Evolutionary conservation across 2,797 vertebrate genomes (phyloP), one percentile per base, ranked within the genome.

Genomic region (Sebastes variabilis): DNA sequence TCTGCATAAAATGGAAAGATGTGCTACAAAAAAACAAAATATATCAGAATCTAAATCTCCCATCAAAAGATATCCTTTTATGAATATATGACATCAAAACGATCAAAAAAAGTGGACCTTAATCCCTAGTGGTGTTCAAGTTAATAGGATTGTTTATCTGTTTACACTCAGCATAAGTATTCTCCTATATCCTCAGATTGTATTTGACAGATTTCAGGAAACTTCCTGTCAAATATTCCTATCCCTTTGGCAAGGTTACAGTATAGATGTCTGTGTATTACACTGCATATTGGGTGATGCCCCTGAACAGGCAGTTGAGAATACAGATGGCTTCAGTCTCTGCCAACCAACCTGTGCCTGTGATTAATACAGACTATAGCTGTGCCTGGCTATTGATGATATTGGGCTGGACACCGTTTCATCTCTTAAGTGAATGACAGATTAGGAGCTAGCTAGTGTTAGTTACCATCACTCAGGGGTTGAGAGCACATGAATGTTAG

Each of bases 221-320:
- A 75, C 67, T 16, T 83, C 54, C 88, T 90, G 89, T 84, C 83
- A 86, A 82, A 93, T 80, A 88, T 91, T 90, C 89, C 67, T 66
- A 85, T 85, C 89, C 88, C 71, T 87, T 49, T 89, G 89, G 90
- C 91, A 95, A 94, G 92, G 91, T 92, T 93, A 92, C 65, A 88
- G 77, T 93, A 91, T 66, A 88, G 77, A 62, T 79, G 72, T 88
- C 77, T 81, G 62, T 84, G 85, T 87, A 91, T 94, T 90, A 91
- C 93, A 94, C 92, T 89, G 91, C 82, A 91, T 82, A 84, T 64
- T 52, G 78, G 81, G 70, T 70, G 84, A 91, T 80, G 76, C 73
- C 65, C 74, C 72, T 85, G 81, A 89, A 81, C 89, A 87, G 70
- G 72, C 85, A 80, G 72, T 38, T 46, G 84, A 80, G 85, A 91